Base-by-base conservation (phyloP, 23 tunicate species). In the Diplosoma virens region DNA sequence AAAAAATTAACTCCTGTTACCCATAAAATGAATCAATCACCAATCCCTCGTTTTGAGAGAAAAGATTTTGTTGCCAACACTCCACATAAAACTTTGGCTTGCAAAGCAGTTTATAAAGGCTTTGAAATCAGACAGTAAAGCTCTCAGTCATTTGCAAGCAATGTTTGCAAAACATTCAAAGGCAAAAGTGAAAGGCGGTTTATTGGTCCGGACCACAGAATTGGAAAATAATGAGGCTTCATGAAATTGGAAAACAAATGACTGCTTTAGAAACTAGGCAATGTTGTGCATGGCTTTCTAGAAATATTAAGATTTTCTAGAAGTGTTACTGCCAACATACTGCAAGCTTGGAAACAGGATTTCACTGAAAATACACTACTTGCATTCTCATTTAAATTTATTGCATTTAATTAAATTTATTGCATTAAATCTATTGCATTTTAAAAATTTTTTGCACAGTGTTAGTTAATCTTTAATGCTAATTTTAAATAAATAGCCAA, bases 291-390 rank as follows among this genome's bases (percentile, higher is more conserved):
- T 64, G 71, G 71, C 35, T 29, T 64, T 64, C 71, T 64, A 20
- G 71, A 36, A 30, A 64, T 64, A 64, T 32, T 34, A 64, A 64
- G 71, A 64, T 64, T 32, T 28, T 30, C 20, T 64, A 32, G 71
- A 64, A 64, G 29, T 16, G 11, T 64, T 64, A 64, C 37, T 64
- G 71, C 71, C 26, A 64, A 32, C 35, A 64, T 64, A 64, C 71
- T 32, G 37, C 71, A 64, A 64, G 35, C 71, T 64, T 64, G 71
- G 71, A 64, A 64, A 36, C 71, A n/a, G n/a, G n/a, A n/a, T n/a
- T n/a, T n/a, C n/a, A 64, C 37, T 64, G 71, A 64, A 64, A 64
- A 64, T 64, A 20, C 71, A 64, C n/a, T 64, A 64, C 71, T 29
- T 64, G 71, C 63, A 56, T n/a, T n/a, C n/a, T n/a, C n/a, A n/a